Base-by-base conservation (phyloP, 2,888 invertebrate species). In the Torymus aiolomorphi region DNA sequence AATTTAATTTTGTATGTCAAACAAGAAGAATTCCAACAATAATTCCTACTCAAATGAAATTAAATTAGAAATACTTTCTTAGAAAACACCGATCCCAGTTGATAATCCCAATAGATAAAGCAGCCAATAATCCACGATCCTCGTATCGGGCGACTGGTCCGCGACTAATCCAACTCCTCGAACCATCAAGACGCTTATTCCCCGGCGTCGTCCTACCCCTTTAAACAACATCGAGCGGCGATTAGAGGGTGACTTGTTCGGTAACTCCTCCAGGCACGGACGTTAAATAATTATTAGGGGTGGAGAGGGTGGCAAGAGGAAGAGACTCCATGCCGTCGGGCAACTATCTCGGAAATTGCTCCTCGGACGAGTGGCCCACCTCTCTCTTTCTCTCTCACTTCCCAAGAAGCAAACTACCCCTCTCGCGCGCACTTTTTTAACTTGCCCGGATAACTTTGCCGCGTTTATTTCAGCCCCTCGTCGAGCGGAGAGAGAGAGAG, bases 211-310 rank as follows among this genome's bases (percentile, higher is more conserved):
- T 24, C 56, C 42, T 42, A 42, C 42, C 42, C 42, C 42, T 42
- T 42, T 42, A 82, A 83, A 77, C 66, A 81, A 78, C 77, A 76
- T 20, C 69, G 65, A 71, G 78, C 69, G 42, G 42, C 82, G 83
- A 84, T 83, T 82, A 83, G 81, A 82, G 76, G 61, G 61, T 42
- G 14, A 59, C 80, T 65, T 73, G 74, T 78, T 42, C 76, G 59
- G 71, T 80, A 73, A 80, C 76, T 83, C 79, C 81, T 81, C 70
- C 20, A 56, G 78, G 52, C 59, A 59, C 79, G 76, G 78, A 82
- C 69, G 81, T 82, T 84, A 82, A 83, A 84, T 84, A 84, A 84
- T 84, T 84, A 82, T 83, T 84, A 82, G 80, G 78, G 77, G 74
- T 75, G 66, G 71, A 42, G 72, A 57, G 75, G 57, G 20, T 74